Evolutionary conservation across 53 echinoderm and acorn worm species (phyloP).

Genomic region (Temnopleurus reevesii): DNA sequence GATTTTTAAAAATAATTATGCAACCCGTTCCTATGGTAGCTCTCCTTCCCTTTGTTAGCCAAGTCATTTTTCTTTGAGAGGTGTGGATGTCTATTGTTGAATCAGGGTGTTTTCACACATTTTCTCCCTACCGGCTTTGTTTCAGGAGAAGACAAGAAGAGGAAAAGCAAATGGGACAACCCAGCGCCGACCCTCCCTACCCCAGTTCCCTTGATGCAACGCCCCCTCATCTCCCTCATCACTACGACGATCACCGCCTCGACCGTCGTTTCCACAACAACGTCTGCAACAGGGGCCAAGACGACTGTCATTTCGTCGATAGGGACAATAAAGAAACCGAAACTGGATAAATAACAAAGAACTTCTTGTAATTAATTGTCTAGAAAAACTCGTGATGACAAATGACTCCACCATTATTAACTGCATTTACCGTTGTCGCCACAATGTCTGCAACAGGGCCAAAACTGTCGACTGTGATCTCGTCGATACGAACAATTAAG

Average conservation of each 20-base stretch:
- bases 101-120: background rate
- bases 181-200: slow-evolving; percentile 8
- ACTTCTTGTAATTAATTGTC: too few relatives aligned
- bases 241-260: slow-evolving; percentile 64
- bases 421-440: background rate
- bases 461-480: background rate
- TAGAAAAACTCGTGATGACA: slow-evolving; percentile 56
- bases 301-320: slow-evolving; percentile 71
- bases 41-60: too few relatives aligned
- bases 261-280: slow-evolving; percentile 59
- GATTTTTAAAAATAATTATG: too few relatives aligned
- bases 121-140: background rate
- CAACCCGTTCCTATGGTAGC: too few relatives aligned
- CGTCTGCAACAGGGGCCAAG: slow-evolving; percentile 64
- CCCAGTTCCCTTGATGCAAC: slow-evolving; percentile 58
- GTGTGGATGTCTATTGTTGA: too few relatives aligned
- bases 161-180: slow-evolving; percentile 68
- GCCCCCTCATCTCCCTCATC: slow-evolving; percentile 56
- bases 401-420: background rate
- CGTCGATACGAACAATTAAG: background rate
- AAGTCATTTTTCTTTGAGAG: too few relatives aligned
- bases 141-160: slow-evolving; percentile 62
- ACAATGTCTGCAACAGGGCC: background rate
- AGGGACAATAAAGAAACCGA: slow-evolving; percentile 73
- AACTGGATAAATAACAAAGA: slow-evolving; percentile 56